Conservation (phyloP, 2,113 vertebrate genomes). For the Apteryx owenii region DNA sequence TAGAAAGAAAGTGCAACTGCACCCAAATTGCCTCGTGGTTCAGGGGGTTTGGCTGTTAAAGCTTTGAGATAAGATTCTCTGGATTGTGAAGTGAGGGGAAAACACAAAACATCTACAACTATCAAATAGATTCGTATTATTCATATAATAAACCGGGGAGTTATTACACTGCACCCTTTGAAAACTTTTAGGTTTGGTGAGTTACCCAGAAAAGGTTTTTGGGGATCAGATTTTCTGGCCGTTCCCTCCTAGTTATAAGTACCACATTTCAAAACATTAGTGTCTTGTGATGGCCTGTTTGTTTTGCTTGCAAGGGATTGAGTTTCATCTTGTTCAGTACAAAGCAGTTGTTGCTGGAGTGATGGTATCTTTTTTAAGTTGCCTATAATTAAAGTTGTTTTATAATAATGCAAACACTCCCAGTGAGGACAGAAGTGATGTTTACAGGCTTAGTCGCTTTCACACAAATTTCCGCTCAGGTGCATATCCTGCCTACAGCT, state of each 20-base stretch:
- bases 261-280: background rate
- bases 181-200: background rate
- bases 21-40: background rate
- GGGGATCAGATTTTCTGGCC: background rate
- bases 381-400: constrained; percentile 46
- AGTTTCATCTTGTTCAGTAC: constrained; percentile 37
- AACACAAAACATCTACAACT: background rate
- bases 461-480: background rate
- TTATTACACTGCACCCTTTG: background rate
- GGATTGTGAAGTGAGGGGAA: background rate
- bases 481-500: background rate
- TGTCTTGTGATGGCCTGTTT: constrained; percentile 25
- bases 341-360: background rate
- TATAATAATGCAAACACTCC: background rate
- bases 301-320: constrained; percentile 12
- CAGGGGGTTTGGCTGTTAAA: background rate
- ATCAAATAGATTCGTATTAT: background rate
- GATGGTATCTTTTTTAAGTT: constrained; percentile 1
- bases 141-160: background rate
- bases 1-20: background rate
- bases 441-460: constrained; percentile 32
- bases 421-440: background rate
- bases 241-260: background rate
- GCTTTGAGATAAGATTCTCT: background rate
- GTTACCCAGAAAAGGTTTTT: background rate